These are phyloP conservation scores for Trichacis sp. DNA, from an alignment of 2,888 invertebrate genomes.

Conservation along the genomic window DNA sequence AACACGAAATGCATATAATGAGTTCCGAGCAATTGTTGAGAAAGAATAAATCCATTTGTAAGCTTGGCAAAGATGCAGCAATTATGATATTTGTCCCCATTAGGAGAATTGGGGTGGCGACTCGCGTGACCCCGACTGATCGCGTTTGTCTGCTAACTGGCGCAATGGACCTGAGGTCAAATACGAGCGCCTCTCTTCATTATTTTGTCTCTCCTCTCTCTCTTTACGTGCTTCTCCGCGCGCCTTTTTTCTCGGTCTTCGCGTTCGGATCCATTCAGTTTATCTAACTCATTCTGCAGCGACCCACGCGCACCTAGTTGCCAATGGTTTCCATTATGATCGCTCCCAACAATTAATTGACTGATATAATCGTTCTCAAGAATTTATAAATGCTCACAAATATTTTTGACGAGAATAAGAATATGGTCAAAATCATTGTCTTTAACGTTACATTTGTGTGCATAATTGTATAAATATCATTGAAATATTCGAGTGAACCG, in stretches of 20 bases:
- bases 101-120: slow-evolving; percentile 68
- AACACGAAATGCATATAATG: background rate
- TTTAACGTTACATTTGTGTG: no score
- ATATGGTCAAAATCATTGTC: no score
- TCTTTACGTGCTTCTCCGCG: slow-evolving; percentile 14
- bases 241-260: slow-evolving; percentile 13
- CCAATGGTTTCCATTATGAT: no score
- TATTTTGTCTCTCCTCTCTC: slow-evolving; percentile 33
- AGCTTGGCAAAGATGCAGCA: slow-evolving; percentile 51
- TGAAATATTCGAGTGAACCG: no score
- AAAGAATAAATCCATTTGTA: slow-evolving; percentile 63
- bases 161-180: slow-evolving; percentile 65
- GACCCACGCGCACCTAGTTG: slow-evolving; percentile 44
- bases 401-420: no score
- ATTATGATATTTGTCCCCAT: slow-evolving; percentile 69
- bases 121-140: slow-evolving; percentile 65
- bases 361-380: no score
- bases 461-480: no score
- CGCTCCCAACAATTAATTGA: no score
- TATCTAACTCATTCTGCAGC: slow-evolving; percentile 35
- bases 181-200: slow-evolving; percentile 57
- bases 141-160: slow-evolving; percentile 62
- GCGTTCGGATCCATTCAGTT: slow-evolving; percentile 34
- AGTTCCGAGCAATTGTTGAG: slow-evolving; percentile 28
- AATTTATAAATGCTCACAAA: no score